phyloP scores from a whole-genome alignment of 2,888 invertebrate genomes.

The Morpho achilles region DNA sequence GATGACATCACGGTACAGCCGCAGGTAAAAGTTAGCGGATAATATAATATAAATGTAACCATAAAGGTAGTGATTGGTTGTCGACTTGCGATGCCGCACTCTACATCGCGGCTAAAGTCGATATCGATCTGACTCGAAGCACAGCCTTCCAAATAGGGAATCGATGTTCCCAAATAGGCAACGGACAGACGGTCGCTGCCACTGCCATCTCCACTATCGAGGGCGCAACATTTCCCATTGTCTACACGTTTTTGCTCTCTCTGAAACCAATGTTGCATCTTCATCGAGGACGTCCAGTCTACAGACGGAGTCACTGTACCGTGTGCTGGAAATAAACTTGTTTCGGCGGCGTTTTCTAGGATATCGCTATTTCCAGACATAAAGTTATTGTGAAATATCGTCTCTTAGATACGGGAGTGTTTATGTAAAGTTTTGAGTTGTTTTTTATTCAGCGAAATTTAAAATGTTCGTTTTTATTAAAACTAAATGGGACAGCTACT shows the following conservation, averaged over 20 bases:
- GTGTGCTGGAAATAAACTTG: constrained; percentile 30
- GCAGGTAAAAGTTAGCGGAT: not conserved
- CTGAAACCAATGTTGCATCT: constrained; percentile 47
- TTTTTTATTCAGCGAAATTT: not conserved
- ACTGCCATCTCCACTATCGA: constrained; percentile 48
- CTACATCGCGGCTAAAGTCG: constrained; percentile 44
- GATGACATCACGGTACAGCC: not conserved
- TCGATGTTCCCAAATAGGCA: constrained; percentile 69
- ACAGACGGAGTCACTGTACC: constrained; percentile 35
- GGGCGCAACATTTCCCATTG: constrained; percentile 68
- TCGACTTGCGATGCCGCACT: constrained; percentile 44
- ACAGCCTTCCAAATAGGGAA: constrained; percentile 76
- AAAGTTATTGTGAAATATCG: constrained; percentile 14
- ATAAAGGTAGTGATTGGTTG: constrained; percentile 54
- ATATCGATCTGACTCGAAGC: constrained; percentile 69
- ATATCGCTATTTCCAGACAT: constrained; percentile 26
- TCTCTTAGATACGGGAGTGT: constrained; percentile 1
- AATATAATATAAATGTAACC: constrained; percentile 35
- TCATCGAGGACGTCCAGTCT: constrained; percentile 45
- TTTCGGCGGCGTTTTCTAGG: constrained; percentile 30
- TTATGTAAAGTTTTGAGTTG: not conserved
- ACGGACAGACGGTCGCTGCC: constrained; percentile 43
- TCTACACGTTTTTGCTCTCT: constrained; percentile 54
- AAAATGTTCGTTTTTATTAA: not conserved
- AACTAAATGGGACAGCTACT: too few relatives aligned